Evolutionary conservation across 2,113 vertebrate genomes (phyloP).

Genomic region (Protomyctophum bolini): DNA sequence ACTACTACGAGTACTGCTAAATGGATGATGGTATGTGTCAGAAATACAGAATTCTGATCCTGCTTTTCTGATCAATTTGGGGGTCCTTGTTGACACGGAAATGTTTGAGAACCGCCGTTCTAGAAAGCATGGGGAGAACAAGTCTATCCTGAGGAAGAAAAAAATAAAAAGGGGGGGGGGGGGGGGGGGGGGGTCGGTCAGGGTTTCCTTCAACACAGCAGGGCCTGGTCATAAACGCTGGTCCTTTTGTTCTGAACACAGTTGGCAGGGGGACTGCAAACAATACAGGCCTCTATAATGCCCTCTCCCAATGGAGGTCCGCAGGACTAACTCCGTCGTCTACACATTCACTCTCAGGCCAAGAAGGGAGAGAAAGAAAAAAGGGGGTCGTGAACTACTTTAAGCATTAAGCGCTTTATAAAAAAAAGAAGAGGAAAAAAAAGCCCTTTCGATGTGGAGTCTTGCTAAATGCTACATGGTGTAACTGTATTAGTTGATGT

Average conservation of each 20-base stretch:
- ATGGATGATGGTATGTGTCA: no score
- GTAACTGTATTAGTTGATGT: neutral
- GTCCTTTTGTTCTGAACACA: constrained; percentile 90
- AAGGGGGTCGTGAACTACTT: constrained; percentile 62
- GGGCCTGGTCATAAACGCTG: constrained; percentile 93
- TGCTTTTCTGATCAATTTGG: no score
- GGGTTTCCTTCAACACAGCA: constrained; percentile 94
- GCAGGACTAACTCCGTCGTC: constrained; percentile 87
- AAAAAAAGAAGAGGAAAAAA: no score
- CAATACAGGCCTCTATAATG: constrained; percentile 92
- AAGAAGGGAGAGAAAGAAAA: constrained; percentile 38
- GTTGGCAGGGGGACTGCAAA: constrained; percentile 92
- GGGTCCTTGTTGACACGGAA: no score
- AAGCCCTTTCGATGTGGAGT: neutral
- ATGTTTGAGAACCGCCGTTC: neutral
- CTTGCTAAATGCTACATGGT: neutral
- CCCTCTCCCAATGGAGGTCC: constrained; percentile 90
- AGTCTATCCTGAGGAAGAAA: constrained; percentile 41
- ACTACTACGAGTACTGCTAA: no score
- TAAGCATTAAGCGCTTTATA: neutral
- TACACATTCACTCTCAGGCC: constrained; percentile 86
- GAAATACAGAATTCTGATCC: no score
- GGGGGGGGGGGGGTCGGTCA: constrained; percentile 79
- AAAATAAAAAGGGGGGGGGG: neutral
- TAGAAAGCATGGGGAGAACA: constrained; percentile 31